phyloP scores from a whole-genome alignment of 2,888 invertebrate species.

The Cephus pulcher region DNA sequence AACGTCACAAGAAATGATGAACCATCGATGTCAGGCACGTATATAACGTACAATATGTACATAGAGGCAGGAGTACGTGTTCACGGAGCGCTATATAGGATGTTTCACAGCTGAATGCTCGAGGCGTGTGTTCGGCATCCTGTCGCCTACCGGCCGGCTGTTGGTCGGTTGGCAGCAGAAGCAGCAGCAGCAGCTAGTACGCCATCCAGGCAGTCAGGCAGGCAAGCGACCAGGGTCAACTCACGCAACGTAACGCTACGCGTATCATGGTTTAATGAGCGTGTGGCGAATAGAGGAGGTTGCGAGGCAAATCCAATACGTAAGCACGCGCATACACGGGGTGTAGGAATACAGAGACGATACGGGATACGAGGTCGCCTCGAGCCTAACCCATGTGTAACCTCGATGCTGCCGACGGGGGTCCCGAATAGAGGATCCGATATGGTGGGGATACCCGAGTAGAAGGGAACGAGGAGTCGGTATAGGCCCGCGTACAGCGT shows the following conservation, averaged over 20 bases:
- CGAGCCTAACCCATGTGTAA: conserved; percentile 28
- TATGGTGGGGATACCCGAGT: neutral
- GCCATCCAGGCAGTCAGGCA: neutral
- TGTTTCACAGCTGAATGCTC: conserved; percentile 50
- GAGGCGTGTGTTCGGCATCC: conserved; percentile 48
- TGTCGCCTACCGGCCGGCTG: conserved; percentile 46
- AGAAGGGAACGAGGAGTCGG: neutral
- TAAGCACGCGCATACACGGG: neutral
- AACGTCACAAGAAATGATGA: conserved; percentile 13
- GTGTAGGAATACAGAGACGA: neutral
- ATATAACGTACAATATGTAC: neutral
- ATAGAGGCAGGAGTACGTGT: neutral
- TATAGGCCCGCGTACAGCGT: neutral
- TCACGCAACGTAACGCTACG: conserved; percentile 43
- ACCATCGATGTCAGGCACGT: conserved; percentile 7
- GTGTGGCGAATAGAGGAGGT: conserved; percentile 23
- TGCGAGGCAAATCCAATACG: neutral
- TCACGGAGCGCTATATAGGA: neutral
- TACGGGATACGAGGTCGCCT: conserved; percentile 32
- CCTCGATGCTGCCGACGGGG: neutral
- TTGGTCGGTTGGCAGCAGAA: conserved; percentile 20
- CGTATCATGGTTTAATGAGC: conserved; percentile 48
- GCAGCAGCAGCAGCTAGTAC: neutral
- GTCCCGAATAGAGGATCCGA: neutral
- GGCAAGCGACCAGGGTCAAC: neutral